A percentile compares a stretch with the other conserved stretches of the same genome.
phyloP scores from a whole-genome alignment of 2,888 invertebrate species.

The Saturnia pavonia region DNA sequence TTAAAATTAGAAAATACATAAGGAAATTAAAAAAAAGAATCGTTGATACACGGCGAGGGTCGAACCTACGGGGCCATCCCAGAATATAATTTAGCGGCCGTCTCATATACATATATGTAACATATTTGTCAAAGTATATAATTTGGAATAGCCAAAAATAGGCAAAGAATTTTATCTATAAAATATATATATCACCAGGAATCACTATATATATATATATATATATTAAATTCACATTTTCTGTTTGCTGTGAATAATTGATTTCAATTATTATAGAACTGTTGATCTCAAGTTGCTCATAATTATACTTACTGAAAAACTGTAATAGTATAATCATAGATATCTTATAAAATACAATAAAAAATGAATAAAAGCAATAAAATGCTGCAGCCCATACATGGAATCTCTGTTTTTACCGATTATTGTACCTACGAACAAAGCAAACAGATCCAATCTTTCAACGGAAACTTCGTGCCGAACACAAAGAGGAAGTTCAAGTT shows the following conservation, averaged over 20 bases:
- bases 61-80: too few species aligned
- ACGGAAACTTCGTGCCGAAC: constrained; percentile 31
- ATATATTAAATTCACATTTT: not conserved
- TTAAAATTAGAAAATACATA: too few species aligned
- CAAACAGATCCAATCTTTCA: constrained; percentile 36
- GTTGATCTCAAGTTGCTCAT: not conserved
- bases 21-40: too few species aligned
- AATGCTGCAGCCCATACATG: not conserved
- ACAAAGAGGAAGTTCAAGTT: constrained; percentile 17
- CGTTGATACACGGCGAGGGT: too few species aligned
- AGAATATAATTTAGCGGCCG: too few species aligned
- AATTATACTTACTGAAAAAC: not conserved
- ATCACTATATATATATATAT: too few species aligned
- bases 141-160: too few species aligned
- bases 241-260: not conserved
- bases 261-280: too few species aligned
- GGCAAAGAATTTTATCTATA: too few species aligned
- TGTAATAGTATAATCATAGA: not conserved
- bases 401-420: constrained; percentile 8
- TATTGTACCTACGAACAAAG: constrained; percentile 28
- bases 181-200: too few species aligned
- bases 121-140: too few species aligned
- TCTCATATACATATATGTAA: too few species aligned
- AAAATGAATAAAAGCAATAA: constrained; percentile 12
- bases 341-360: constrained; percentile 2